These are phyloP conservation scores for Drosophila tani DNA, from an alignment of 1,140 invertebrate species.

Conservation along the genomic window DNA sequence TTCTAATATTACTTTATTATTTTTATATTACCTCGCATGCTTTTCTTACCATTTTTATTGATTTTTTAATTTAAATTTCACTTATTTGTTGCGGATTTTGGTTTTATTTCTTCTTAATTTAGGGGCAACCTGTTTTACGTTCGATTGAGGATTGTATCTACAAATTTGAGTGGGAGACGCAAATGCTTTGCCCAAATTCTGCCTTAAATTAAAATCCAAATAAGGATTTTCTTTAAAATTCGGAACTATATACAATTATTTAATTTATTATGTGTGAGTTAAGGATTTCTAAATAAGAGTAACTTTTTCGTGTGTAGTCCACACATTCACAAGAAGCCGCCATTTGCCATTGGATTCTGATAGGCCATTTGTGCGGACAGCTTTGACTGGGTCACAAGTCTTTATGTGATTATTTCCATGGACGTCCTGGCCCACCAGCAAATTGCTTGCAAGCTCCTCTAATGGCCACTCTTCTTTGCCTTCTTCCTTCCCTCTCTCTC, in stretches of 20 bases:
- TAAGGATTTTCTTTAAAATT: neutral
- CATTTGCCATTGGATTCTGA: slow-evolving; percentile 16
- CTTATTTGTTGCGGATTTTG: neutral
- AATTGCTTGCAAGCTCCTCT: slow-evolving; percentile 31
- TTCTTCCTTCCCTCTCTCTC: neutral
- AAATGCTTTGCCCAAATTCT: neutral
- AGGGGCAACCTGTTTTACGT: neutral
- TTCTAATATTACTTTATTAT: neutral
- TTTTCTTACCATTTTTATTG: neutral
- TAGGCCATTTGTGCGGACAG: slow-evolving; percentile 22
- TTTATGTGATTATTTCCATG: slow-evolving; percentile 37
- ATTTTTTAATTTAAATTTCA: neutral
- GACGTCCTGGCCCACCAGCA: slow-evolving; percentile 4
- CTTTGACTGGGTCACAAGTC: slow-evolving; percentile 28
- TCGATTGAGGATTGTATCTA: neutral
- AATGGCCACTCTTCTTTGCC: slow-evolving; percentile 6
- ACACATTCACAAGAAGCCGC: slow-evolving; percentile 1
- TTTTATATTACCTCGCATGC: neutral
- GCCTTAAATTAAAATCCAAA: neutral
- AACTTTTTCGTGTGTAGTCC: neutral
- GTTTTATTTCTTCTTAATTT: neutral
- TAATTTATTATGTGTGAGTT: neutral
- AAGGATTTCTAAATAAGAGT: no score
- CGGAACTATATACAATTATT: no score
- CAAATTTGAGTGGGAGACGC: neutral